Conservation (phyloP, 2,113 vertebrate genomes). For the Chloroceryle aenea region DNA sequence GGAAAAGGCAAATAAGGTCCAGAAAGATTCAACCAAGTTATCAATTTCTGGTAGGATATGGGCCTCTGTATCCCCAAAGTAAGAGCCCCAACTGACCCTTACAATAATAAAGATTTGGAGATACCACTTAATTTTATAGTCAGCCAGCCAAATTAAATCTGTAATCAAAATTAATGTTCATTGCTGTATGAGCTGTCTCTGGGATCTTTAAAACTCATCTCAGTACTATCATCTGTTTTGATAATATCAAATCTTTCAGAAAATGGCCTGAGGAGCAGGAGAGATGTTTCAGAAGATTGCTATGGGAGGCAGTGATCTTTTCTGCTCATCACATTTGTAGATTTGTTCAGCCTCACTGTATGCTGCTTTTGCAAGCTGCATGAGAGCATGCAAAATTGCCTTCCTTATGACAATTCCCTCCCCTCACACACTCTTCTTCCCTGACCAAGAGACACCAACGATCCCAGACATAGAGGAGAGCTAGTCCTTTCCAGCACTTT, state of each 20-base stretch:
- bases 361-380: background rate
- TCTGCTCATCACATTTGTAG: background rate
- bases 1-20: background rate
- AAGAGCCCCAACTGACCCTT: background rate
- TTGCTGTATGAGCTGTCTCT: background rate
- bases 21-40: background rate
- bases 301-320: background rate
- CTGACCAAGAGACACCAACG: background rate
- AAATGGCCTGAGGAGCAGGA: background rate
- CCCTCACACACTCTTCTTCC: background rate
- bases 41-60: background rate
- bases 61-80: background rate
- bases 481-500: background rate
- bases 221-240: background rate
- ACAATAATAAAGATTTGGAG: background rate
- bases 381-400: background rate
- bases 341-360: background rate
- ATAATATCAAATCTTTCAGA: background rate
- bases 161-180: background rate
- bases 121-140: background rate
- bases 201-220: background rate
- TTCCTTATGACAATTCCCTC: background rate
- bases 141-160: background rate
- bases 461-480: accelerated
- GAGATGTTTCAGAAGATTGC: background rate